These are phyloP conservation scores for Phenganax stokvisi DNA, from an alignment of 92 coral and sea anemone genomes.

Conservation along the genomic window DNA sequence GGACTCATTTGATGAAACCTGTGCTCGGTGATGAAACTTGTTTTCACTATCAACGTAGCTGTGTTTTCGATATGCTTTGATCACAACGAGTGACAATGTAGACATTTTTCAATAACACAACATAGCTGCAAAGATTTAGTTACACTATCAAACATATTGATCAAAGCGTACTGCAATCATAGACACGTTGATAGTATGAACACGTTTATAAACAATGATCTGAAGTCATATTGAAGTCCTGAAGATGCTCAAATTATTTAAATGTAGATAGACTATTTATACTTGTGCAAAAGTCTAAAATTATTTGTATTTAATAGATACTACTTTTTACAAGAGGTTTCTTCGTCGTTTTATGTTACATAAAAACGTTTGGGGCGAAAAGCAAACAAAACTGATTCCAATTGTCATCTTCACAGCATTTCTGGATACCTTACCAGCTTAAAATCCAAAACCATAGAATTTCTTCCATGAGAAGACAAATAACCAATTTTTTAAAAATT, in stretches of 20 bases:
- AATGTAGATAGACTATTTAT: conserved; percentile 4
- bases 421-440: background rate
- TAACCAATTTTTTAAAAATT: no score
- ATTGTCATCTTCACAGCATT: background rate
- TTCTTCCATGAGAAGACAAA: no score
- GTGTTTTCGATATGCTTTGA: background rate
- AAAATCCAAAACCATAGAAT: no score
- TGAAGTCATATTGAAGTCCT: background rate
- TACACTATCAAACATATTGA: background rate
- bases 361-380: no score
- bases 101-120: no score
- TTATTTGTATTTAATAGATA: background rate
- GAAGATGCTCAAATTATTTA: background rate
- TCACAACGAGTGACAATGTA: no score
- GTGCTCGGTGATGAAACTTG: background rate
- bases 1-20: conserved; percentile 19
- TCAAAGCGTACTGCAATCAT: background rate
- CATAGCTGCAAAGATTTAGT: background rate
- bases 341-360: no score
- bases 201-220: background rate
- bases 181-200: background rate
- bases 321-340: no score
- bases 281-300: background rate
- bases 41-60: background rate
- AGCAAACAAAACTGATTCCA: no score